Evolutionary conservation across 2,888 invertebrate species (phyloP).

Genomic region (Lasioglossum lativentre): DNA sequence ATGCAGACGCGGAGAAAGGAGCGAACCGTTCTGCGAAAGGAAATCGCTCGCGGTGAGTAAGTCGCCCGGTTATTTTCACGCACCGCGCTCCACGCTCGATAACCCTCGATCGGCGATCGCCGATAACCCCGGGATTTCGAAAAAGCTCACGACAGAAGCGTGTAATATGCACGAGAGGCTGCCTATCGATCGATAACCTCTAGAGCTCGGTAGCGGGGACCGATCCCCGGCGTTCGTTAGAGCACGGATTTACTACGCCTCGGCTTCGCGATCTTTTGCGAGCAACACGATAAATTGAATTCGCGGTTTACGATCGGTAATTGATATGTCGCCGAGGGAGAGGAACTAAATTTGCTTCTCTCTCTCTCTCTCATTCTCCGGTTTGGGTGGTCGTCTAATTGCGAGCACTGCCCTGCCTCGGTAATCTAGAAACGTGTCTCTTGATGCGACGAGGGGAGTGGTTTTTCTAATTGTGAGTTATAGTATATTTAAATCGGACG

Average conservation of each 20-base stretch:
- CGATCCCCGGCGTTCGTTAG: background rate
- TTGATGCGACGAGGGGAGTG: background rate
- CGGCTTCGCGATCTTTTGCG: background rate
- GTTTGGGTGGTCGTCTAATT: background rate
- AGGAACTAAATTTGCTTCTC: background rate
- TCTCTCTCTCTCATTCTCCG: background rate
- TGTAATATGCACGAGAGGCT: conserved; percentile 41
- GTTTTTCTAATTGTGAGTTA: background rate
- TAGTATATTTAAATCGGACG: background rate
- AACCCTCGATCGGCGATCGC: conserved; percentile 40
- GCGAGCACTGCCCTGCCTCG: background rate
- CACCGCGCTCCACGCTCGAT: conserved; percentile 14
- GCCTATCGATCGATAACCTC: conserved; percentile 33
- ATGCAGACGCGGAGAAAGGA: conserved; percentile 1
- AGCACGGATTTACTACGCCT: conserved; percentile 8
- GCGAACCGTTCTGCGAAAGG: background rate
- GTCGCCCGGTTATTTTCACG: conserved; percentile 38
- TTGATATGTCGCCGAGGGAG: conserved; percentile 17
- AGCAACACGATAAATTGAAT: conserved; percentile 19
- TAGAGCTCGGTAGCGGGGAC: background rate
- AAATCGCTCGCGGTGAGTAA: conserved; percentile 21
- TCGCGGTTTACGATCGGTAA: conserved; percentile 38
- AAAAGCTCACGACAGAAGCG: conserved; percentile 43
- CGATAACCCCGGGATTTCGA: conserved; percentile 51
- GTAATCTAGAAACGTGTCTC: background rate